A percentile compares a stretch with the other conserved stretches of the same genome.
phyloP scores from a whole-genome alignment of 1,140 invertebrate genomes.

The Scaptomyza hsui region DNA sequence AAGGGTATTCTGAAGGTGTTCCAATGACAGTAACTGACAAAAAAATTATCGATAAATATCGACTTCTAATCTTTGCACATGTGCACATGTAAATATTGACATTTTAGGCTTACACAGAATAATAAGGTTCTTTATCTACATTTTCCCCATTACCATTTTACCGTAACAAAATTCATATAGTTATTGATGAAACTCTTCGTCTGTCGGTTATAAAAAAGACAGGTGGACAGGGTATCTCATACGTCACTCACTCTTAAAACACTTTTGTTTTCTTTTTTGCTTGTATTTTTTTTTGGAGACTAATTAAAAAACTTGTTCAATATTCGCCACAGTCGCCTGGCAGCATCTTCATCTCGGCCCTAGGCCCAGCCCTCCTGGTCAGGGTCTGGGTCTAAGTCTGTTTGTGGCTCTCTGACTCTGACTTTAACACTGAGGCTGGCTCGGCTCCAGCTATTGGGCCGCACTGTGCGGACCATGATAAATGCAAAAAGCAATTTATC shows the following conservation, averaged over 20 bases:
- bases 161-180: too few species aligned
- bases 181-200: too few species aligned
- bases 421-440: conserved; percentile 39
- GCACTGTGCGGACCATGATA: conserved; percentile 70
- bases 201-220: too few species aligned
- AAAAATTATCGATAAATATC: too few species aligned
- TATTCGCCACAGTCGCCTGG: conserved; percentile 67
- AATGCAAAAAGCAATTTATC: conserved; percentile 83
- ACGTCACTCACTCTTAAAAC: not conserved
- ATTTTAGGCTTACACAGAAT: too few species aligned
- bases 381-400: conserved; percentile 13
- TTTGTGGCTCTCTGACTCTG: conserved; percentile 10
- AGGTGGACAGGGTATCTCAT: not conserved
- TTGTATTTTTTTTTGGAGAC: conserved; percentile 50
- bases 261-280: not conserved
- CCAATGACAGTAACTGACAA: too few species aligned
- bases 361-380: conserved; percentile 23
- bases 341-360: conserved; percentile 9
- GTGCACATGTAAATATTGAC: too few species aligned
- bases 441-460: conserved; percentile 45
- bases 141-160: too few species aligned
- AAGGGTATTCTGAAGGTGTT: too few species aligned
- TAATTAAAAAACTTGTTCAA: conserved; percentile 83
- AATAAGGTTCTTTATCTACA: too few species aligned
- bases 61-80: too few species aligned